Conservation (phyloP, 2,113 vertebrate genomes). For the Monarcha castaneiventris region DNA sequence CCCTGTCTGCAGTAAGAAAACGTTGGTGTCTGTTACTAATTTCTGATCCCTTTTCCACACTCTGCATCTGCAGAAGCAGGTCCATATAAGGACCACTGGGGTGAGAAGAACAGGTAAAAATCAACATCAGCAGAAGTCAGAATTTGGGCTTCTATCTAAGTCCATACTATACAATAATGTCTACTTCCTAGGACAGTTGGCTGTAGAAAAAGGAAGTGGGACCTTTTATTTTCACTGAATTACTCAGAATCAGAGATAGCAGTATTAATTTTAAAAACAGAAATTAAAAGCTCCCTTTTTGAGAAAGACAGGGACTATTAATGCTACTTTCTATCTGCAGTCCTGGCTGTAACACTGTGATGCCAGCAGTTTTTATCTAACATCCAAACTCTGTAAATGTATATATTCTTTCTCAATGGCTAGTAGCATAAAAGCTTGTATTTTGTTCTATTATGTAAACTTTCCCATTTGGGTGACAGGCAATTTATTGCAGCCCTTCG, state of each 20-base stretch:
- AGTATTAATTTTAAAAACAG: background rate
- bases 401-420: conserved; percentile 1
- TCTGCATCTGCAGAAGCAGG: background rate
- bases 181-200: background rate
- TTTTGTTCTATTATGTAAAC: conserved; percentile 51
- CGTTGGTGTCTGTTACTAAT: background rate
- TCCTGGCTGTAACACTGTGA: background rate
- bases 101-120: rapidly evolving
- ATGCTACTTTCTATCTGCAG: background rate
- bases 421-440: conserved; percentile 7
- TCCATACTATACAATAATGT: background rate
- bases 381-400: background rate
- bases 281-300: background rate
- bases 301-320: background rate
- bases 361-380: background rate
- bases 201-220: background rate
- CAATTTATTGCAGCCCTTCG: conserved; percentile 38
- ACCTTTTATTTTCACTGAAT: background rate
- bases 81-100: background rate
- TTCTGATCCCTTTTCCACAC: background rate
- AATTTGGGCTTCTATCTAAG: background rate
- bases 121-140: background rate
- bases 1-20: background rate
- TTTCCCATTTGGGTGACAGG: conserved; percentile 1
- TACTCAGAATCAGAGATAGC: background rate